A percentile compares a stretch with the other conserved stretches of the same genome.
These are phyloP conservation scores for Heliconius hewitsoni DNA, from an alignment of 1,140 invertebrate species.

Conservation along the genomic window DNA sequence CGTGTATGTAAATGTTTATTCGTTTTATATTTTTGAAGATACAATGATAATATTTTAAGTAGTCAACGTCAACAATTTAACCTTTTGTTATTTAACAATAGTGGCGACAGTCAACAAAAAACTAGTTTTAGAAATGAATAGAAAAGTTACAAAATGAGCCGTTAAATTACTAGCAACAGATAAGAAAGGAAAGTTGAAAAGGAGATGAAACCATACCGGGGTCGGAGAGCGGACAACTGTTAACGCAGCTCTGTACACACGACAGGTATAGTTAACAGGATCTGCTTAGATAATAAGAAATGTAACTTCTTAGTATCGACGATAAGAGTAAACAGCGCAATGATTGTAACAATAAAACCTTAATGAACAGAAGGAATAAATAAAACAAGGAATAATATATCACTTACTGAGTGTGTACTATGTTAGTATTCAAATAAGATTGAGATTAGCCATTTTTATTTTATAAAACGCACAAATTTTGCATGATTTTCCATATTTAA, in stretches of 20 bases:
- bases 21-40: slow-evolving; percentile 13
- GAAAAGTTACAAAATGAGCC: slow-evolving; percentile 42
- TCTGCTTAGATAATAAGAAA: slow-evolving; percentile 37
- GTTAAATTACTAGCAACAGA: slow-evolving; percentile 50
- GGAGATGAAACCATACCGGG: slow-evolving; percentile 45
- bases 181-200: slow-evolving; percentile 50
- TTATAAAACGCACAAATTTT: no score
- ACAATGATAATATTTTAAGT: slow-evolving; percentile 37
- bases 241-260: slow-evolving; percentile 56
- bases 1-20: slow-evolving; percentile 28
- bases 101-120: slow-evolving; percentile 42
- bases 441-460: background rate
- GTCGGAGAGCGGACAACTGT: slow-evolving; percentile 42
- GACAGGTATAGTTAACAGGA: slow-evolving; percentile 35
- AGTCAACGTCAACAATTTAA: slow-evolving; percentile 38
- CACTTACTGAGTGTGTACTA: background rate
- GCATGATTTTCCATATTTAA: background rate
- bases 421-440: background rate
- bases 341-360: slow-evolving; percentile 23
- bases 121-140: slow-evolving; percentile 43
- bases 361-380: slow-evolving; percentile 18
- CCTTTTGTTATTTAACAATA: slow-evolving; percentile 42
- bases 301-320: background rate
- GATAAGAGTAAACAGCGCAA: slow-evolving; percentile 16
- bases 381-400: background rate